Evolutionary conservation across 2,797 vertebrate genomes (phyloP), one percentile per base, ranked within the genome.

Genomic region (Allobates femoralis): DNA sequence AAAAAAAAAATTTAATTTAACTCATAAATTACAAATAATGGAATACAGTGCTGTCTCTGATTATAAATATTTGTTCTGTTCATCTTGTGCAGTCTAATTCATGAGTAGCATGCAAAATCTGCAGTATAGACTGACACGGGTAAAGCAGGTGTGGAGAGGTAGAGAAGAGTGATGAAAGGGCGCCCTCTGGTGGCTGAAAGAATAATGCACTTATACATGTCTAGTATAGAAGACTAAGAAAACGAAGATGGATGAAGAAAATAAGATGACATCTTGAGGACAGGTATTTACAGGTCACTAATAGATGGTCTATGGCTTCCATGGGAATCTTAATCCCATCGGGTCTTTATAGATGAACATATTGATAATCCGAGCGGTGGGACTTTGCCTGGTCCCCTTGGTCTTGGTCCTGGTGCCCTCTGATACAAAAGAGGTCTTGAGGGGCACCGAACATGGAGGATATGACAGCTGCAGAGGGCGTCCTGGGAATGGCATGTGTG

Each of bases 401-500:
- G 78, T 64, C 23, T 26, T 19, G 41, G 78, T 50, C 34, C 8
- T 60, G 41, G 71, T 66, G 79, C 46, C 58, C 28, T 66, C 4
- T 55, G 41, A 62, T n/a, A 55, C 46, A 3, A n/a, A 50, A 76
- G 60, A 58, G 32, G 12, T 53, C 26, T 46, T 51, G 50, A 53
- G 51, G 37, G 37, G 37, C 37, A 41, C 3, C 3, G 37, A 41
- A 7, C 37, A 41, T 69, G 34, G 67, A 69, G 41, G 77, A n/a
- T 21, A 37, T 78, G 86, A 83, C 74, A 83, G 74, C 62, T 83
- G 74, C 16, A 5, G 3, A 15, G 30, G 14, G 37, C 18, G 76
- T 73, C 78, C 55, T 37, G 79, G 84, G 81, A 79, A 34, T 8
- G 28, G 50, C 73, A 78, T 81, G 62, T 62, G 62, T 53, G 3